These are phyloP conservation scores for Menura novaehollandiae DNA, from an alignment of 2,113 vertebrate genomes.

Conservation along the genomic window DNA sequence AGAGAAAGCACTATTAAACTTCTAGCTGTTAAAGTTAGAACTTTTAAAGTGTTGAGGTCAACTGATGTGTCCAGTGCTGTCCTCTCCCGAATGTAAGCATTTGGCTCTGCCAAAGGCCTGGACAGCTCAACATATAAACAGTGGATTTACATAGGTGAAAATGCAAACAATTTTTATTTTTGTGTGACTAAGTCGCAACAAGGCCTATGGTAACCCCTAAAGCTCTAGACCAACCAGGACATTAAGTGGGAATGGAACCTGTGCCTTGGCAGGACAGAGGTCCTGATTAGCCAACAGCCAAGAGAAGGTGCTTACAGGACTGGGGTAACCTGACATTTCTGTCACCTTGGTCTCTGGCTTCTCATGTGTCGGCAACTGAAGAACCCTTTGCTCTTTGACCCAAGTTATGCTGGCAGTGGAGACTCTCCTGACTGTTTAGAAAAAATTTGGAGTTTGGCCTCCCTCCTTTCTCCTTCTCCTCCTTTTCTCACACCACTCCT, in stretches of 20 bases:
- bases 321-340: background rate
- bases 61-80: background rate
- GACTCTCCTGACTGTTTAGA: background rate
- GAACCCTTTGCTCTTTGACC: background rate
- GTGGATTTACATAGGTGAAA: background rate
- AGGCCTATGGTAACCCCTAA: background rate
- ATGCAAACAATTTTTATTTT: background rate
- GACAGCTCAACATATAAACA: background rate
- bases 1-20: background rate
- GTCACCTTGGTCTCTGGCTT: background rate
- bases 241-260: background rate
- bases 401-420: background rate
- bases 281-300: background rate
- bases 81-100: background rate
- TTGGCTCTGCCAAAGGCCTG: background rate
- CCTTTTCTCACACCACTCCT: background rate
- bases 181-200: background rate
- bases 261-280: background rate
- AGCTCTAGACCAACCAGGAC: background rate
- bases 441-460: background rate
- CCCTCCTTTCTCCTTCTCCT: background rate
- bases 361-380: background rate
- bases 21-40: background rate
- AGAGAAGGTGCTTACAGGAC: background rate
- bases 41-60: background rate